Evolutionary conservation across 2,888 invertebrate genomes (phyloP).

Genomic region (Callosobruchus maculatus): DNA sequence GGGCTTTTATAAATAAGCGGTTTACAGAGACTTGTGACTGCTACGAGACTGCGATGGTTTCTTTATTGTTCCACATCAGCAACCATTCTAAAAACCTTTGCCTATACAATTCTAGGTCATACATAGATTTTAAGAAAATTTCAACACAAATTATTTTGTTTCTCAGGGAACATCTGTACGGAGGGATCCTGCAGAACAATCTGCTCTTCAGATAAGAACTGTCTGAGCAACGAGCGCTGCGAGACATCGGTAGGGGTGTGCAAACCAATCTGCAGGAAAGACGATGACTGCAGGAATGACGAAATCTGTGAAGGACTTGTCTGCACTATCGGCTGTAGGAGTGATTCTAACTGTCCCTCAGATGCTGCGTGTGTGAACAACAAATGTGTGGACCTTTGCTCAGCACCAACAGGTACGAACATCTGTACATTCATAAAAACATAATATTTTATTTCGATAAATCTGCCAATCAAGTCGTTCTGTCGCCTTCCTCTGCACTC

Average conservation of each 20-base stretch:
- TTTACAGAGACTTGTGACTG: no score
- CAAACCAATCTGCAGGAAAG: slow-evolving; percentile 76
- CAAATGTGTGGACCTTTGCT: slow-evolving; percentile 75
- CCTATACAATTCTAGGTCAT: no score
- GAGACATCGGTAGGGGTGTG: slow-evolving; percentile 68
- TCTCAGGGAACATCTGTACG: slow-evolving; percentile 61
- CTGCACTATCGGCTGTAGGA: slow-evolving; percentile 78
- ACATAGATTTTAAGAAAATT: no score
- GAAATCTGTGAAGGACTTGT: slow-evolving; percentile 82
- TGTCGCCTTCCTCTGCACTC: no score
- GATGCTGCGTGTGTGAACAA: slow-evolving; percentile 73
- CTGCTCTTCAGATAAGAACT: slow-evolving; percentile 72
- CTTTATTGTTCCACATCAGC: no score
- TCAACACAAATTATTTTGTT: neutral
- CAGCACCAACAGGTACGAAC: slow-evolving; percentile 55
- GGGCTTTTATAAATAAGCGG: no score
- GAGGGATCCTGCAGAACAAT: slow-evolving; percentile 72
- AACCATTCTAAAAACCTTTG: no score
- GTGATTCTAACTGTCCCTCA: slow-evolving; percentile 71
- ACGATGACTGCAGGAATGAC: slow-evolving; percentile 81
- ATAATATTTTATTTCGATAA: no score
- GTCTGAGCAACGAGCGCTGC: slow-evolving; percentile 80
- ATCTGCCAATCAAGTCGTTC: no score
- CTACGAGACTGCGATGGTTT: no score
- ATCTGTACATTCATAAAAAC: neutral